These are phyloP conservation scores for Aplysia californica DNA, from an alignment of 1,140 invertebrate genomes.

Conservation along the genomic window DNA sequence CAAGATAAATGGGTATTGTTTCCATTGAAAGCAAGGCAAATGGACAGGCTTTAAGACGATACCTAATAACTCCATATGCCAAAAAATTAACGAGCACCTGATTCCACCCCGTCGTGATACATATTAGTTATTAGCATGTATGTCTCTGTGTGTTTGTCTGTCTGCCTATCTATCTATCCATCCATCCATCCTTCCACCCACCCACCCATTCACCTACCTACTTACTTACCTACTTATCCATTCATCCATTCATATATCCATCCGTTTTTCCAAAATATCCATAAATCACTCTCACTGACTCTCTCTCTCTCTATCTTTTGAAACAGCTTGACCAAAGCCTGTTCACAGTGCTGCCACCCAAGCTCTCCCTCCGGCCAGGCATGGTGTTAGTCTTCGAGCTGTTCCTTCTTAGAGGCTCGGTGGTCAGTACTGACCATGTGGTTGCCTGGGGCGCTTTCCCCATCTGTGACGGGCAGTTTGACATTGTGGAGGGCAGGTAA, in stretches of 20 bases:
- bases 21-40: too few relatives aligned
- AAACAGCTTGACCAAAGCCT: conserved; percentile 60
- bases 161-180: too few relatives aligned
- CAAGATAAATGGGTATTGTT: too few relatives aligned
- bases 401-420: conserved; percentile 58
- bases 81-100: too few relatives aligned
- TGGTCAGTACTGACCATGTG: conserved; percentile 58
- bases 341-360: conserved; percentile 62
- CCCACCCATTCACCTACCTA: background rate
- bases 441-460: conserved; percentile 63
- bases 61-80: too few relatives aligned
- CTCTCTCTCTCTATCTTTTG: background rate
- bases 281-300: too few relatives aligned
- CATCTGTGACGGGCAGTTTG: conserved; percentile 63
- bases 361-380: conserved; percentile 56
- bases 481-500: conserved; percentile 65
- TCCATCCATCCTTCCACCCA: background rate
- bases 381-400: conserved; percentile 63
- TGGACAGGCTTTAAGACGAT: too few relatives aligned
- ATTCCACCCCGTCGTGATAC: too few relatives aligned
- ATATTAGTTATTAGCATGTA: too few relatives aligned
- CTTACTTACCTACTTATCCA: background rate
- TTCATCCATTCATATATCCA: too few relatives aligned
- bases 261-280: too few relatives aligned
- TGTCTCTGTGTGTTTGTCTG: too few relatives aligned